Evolutionary conservation across 2,888 invertebrate genomes (phyloP), one percentile per base, ranked within the genome.

Genomic region (Lasioglossum lativentre): DNA sequence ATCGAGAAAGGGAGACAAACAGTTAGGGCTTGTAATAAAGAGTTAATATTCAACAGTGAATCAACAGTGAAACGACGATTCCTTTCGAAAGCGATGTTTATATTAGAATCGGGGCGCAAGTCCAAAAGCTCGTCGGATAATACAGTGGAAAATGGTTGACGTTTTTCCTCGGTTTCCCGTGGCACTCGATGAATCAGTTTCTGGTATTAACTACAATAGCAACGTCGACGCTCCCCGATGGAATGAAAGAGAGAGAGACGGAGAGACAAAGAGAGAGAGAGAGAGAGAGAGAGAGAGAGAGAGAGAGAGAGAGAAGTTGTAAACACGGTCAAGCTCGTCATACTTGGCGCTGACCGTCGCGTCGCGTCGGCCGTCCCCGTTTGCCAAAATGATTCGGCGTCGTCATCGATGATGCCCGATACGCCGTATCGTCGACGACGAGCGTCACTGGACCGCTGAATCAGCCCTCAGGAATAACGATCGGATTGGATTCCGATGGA

Each of bases 321-420:
- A 85, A 88, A 87, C 76, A 70, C 75, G 42, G 59, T 27, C 27
- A 75, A 5, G 70, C 83, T 83, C 88, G 84, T 88, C 86, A 88
- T 56, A 47, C 6, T 83, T 86, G 83, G 86, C 76, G 63, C 63
- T 30, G 40, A 80, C 40, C 56, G 10, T 27, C 70, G 76, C 19
- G 34, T 34, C 34, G 78, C 80, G 66, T 68, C 78, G 38, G 66
- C 38, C 34, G 52, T 68, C 42, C 59, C 19, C 68, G 30, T 38
- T 63, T 76, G 82, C 88, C 88, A 83, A 83, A 86, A 90, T 87
- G 77, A 83, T 83, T 38, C 34, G 79, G 38, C 52, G 19, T 68
- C 89, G 86, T 88, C 82, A 88, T 83, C 82, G 82, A 77, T 83
- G 79, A 80, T 78, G 75, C 30, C 27, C 40, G 47, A 45, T 59